A percentile compares a stretch with the other conserved stretches of the same genome.
Evolutionary conservation across 1,140 invertebrate genomes (phyloP).

Genomic region (Orussus abietinus): DNA sequence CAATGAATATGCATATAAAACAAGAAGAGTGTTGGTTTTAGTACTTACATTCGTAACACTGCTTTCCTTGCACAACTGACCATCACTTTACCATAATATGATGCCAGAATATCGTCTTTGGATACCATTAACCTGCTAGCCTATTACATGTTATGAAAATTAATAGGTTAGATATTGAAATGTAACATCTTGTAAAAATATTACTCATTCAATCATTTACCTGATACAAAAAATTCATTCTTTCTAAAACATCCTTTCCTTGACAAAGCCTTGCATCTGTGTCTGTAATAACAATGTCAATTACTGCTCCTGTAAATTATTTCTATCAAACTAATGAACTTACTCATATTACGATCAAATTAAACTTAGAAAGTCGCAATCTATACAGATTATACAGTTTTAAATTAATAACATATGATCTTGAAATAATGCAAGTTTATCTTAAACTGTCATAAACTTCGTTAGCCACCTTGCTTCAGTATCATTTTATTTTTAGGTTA

Average conservation of each 20-base stretch:
- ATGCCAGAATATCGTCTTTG: constrained; percentile 33
- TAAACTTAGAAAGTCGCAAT: constrained; percentile 1
- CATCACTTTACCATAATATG: constrained; percentile 39
- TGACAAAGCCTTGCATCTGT: constrained; percentile 35
- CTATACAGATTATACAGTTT: background rate
- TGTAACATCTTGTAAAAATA: constrained; percentile 4
- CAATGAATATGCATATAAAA: background rate
- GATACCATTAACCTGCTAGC: constrained; percentile 35
- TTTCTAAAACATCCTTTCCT: constrained; percentile 46
- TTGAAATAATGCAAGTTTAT: background rate
- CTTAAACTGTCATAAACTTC: background rate
- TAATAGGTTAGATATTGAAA: constrained; percentile 10
- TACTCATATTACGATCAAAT: background rate
- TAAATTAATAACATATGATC: background rate
- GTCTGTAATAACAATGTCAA: constrained; percentile 1
- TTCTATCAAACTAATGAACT: background rate
- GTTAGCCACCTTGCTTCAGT: too few relatives aligned
- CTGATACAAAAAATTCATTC: constrained; percentile 50
- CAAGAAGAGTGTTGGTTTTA: constrained; percentile 4
- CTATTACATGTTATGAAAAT: constrained; percentile 25
- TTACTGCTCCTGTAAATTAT: too few relatives aligned
- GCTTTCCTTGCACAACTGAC: constrained; percentile 44
- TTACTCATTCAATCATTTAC: too few relatives aligned
- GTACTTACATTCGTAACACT: constrained; percentile 43
- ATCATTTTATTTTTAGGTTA: too few relatives aligned